Conservation (phyloP, 1,140 invertebrate species). For the Bemisia tabaci region DNA sequence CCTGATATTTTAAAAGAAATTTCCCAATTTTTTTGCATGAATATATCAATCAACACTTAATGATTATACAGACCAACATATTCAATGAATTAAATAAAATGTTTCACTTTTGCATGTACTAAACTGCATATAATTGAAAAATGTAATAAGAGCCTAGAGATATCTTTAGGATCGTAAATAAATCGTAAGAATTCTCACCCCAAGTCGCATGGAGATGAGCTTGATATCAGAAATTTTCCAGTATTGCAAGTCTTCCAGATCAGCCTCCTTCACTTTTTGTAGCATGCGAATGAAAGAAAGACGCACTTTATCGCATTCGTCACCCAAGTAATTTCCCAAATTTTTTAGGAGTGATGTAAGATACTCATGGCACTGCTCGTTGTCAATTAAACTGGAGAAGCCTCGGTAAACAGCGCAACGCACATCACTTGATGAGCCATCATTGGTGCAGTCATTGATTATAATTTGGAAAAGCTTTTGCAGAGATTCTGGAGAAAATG, state of each 20-base stretch:
- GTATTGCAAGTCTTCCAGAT: conserved; percentile 8
- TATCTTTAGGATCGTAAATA: too few relatives aligned
- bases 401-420: conserved; percentile 16
- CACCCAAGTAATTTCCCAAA: conserved; percentile 16
- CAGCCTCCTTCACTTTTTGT: conserved; percentile 11
- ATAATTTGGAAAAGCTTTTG: conserved; percentile 14
- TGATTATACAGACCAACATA: too few relatives aligned
- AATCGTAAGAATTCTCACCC: conserved; percentile 17
- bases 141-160: too few relatives aligned
- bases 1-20: too few relatives aligned
- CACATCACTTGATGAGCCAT: conserved; percentile 16
- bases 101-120: too few relatives aligned
- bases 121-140: too few relatives aligned
- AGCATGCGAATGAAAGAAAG: conserved; percentile 19
- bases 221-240: conserved; percentile 16
- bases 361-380: conserved; percentile 5
- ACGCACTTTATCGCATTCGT: conserved; percentile 19
- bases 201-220: conserved; percentile 14
- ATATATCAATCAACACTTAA: too few relatives aligned
- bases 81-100: too few relatives aligned
- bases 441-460: conserved; percentile 13
- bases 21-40: too few relatives aligned
- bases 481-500: conserved; percentile 13
- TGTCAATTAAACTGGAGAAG: conserved; percentile 13
- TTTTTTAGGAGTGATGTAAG: conserved; percentile 12